phyloP scores from a whole-genome alignment of 2,113 vertebrate genomes.

The Mormyrus iriodes region DNA sequence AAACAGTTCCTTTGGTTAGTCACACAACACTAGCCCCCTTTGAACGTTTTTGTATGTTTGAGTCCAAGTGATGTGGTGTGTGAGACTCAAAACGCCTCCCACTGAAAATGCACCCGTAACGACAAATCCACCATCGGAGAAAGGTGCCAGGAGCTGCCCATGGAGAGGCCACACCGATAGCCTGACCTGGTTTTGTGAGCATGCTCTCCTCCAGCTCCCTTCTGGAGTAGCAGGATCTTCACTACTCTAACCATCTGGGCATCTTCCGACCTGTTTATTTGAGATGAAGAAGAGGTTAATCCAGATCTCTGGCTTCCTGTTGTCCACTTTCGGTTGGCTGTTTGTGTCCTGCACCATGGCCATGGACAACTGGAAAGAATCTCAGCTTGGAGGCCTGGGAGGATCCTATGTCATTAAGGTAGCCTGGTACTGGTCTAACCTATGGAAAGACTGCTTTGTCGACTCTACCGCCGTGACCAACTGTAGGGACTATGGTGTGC shows the following conservation, averaged over 20 bases:
- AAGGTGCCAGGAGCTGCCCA: not conserved
- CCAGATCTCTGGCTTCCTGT: slow-evolving; percentile 66
- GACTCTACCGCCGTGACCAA: slow-evolving; percentile 79
- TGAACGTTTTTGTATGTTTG: not conserved
- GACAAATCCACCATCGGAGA: not conserved
- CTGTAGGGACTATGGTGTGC: slow-evolving; percentile 80
- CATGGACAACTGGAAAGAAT: slow-evolving; percentile 83
- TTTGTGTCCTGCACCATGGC: slow-evolving; percentile 80
- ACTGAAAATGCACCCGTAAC: not conserved
- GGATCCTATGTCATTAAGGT: slow-evolving; percentile 76
- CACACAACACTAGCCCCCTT: not conserved
- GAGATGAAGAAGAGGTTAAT: slow-evolving; percentile 31
- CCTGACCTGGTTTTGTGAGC: not conserved
- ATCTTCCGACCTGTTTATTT: not conserved
- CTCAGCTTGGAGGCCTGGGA: slow-evolving; percentile 74
- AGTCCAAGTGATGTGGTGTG: not conserved
- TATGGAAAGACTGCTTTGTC: slow-evolving; percentile 86
- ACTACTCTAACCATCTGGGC: too few relatives aligned
- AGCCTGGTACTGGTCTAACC: slow-evolving; percentile 85
- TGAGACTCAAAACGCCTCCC: not conserved
- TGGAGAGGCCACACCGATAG: not conserved
- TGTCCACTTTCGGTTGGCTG: slow-evolving; percentile 76
- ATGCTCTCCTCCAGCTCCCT: not conserved
- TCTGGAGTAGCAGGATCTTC: not conserved
- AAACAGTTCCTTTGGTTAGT: slow-evolving; percentile 9